These are phyloP conservation scores for Hiodon alosoides DNA, from an alignment of 2,113 vertebrate genomes.

Conservation along the genomic window DNA sequence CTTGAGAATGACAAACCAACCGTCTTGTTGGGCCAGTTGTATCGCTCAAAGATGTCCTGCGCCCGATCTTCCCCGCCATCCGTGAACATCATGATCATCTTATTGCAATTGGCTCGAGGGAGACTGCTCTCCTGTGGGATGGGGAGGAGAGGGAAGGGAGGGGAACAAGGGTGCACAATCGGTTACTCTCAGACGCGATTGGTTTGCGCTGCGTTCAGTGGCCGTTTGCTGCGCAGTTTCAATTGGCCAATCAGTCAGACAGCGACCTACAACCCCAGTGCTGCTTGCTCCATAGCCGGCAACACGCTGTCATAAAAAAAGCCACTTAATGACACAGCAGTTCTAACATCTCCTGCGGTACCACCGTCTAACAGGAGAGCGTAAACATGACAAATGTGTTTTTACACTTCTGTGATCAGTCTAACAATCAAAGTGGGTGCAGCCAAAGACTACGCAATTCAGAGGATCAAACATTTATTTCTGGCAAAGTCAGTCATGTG, in stretches of 20 bases:
- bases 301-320: no score
- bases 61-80: slow-evolving; percentile 93
- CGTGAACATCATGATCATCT: slow-evolving; percentile 99
- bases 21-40: slow-evolving; percentile 98
- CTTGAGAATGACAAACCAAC: slow-evolving; percentile 59
- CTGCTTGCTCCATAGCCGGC: no score
- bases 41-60: slow-evolving; percentile 94
- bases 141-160: slow-evolving; percentile 9
- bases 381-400: no score
- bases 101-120: slow-evolving; percentile 95
- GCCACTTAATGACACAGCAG: no score
- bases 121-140: slow-evolving; percentile 71
- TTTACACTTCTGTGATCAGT: background rate
- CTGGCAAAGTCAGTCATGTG: no score
- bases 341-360: no score
- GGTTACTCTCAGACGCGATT: no score
- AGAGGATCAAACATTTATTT: background rate
- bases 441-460: slow-evolving; percentile 1
- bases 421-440: background rate
- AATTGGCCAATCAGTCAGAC: no score
- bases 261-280: no score
- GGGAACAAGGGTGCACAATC: background rate
- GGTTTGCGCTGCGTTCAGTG: no score
- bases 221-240: no score
- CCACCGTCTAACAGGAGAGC: no score